A percentile compares a stretch with the other conserved stretches of the same genome.
phyloP scores from a whole-genome alignment of 2,797 vertebrate genomes.

The Melanogrammus aeglefinus region DNA sequence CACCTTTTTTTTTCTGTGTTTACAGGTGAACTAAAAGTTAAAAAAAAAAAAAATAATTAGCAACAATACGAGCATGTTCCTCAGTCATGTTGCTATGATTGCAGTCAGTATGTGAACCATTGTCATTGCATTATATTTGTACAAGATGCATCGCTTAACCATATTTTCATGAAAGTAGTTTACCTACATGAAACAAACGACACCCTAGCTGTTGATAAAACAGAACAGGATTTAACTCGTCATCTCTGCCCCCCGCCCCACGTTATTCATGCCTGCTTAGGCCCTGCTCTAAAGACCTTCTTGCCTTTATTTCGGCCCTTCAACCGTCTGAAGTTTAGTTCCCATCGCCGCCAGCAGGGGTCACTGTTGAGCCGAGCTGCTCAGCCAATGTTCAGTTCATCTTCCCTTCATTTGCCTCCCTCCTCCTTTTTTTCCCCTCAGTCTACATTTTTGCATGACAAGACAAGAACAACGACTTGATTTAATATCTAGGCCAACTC shows the following conservation, averaged over 20 bases:
- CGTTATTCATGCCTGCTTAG: not conserved
- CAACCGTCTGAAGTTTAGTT: not conserved
- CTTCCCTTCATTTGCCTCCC: not conserved
- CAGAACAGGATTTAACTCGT: too few relatives aligned
- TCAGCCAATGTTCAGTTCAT: not conserved
- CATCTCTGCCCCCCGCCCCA: too few relatives aligned
- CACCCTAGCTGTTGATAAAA: not conserved
- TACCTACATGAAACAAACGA: not conserved
- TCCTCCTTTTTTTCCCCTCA: not conserved
- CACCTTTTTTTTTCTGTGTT: not conserved
- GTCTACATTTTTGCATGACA: conserved; percentile 49
- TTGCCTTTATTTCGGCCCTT: not conserved
- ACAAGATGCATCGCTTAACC: not conserved
- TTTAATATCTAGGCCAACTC: conserved; percentile 73
- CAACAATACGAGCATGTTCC: not conserved
- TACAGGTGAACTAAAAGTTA: not conserved
- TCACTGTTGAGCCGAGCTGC: conserved; percentile 66
- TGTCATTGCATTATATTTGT: not conserved
- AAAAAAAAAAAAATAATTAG: not conserved
- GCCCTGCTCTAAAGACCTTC: conserved; percentile 6
- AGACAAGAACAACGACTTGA: conserved; percentile 59
- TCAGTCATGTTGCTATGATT: not conserved
- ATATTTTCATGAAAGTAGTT: not conserved
- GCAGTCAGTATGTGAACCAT: not conserved
- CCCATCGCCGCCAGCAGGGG: conserved; percentile 60